These are phyloP conservation scores for Nipponacmea schrenckii DNA, from an alignment of 2,888 invertebrate species.

Conservation along the genomic window DNA sequence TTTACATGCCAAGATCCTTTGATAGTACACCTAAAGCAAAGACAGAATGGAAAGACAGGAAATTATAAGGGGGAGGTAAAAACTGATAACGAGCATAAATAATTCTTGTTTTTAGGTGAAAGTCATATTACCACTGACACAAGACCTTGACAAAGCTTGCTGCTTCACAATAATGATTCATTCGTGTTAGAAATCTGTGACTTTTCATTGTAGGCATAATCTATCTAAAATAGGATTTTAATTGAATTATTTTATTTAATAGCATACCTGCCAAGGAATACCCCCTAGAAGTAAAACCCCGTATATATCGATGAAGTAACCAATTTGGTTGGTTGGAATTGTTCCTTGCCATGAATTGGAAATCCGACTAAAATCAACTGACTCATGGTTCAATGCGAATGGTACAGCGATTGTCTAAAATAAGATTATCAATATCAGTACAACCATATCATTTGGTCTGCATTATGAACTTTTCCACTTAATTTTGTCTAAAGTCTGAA, in stretches of 20 bases:
- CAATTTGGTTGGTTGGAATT: conserved; percentile 25
- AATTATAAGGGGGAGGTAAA: too few species aligned
- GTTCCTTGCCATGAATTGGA: conserved; percentile 43
- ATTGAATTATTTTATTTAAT: neutral
- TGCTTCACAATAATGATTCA: neutral
- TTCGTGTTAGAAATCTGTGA: neutral
- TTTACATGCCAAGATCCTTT: conserved; percentile 34
- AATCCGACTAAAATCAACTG: conserved; percentile 79
- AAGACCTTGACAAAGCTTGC: neutral
- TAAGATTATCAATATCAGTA: neutral
- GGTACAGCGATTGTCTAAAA: conserved; percentile 93
- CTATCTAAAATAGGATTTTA: too few species aligned
- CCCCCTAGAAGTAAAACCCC: conserved; percentile 40
- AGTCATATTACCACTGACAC: neutral
- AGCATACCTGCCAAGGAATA: conserved; percentile 47
- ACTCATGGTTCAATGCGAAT: conserved; percentile 88
- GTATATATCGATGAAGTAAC: conserved; percentile 37
- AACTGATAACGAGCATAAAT: too few species aligned
- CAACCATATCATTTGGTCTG: too few species aligned
- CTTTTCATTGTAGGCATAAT: too few species aligned
- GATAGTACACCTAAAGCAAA: conserved; percentile 21
- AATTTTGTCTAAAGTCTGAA: too few species aligned
- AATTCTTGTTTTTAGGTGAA: too few species aligned
- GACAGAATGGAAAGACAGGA: too few species aligned
- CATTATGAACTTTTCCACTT: too few species aligned